Percentiles rank a stretch among this genome's conserved stretches.
phyloP scores from a whole-genome alignment of 2,888 invertebrate genomes.

The Drosophila koepferae region DNA sequence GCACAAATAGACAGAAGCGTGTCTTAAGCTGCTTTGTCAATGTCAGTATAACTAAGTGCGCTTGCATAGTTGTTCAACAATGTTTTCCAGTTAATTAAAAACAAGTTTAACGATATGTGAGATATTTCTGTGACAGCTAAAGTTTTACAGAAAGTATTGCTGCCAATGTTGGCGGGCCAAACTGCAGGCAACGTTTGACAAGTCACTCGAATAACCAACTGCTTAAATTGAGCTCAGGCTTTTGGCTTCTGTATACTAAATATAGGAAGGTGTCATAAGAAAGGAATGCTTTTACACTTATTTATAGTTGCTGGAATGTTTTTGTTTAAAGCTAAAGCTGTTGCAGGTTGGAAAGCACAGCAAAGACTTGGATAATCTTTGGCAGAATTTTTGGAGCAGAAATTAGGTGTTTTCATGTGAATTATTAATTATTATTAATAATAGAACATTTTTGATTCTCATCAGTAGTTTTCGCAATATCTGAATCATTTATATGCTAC shows the following conservation, averaged over 20 bases:
- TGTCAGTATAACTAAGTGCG: conserved; percentile 38
- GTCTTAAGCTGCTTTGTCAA: conserved; percentile 58
- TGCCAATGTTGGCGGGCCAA: background rate
- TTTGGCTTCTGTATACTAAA: background rate
- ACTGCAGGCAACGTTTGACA: background rate
- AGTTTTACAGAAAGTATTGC: background rate
- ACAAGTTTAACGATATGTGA: conserved; percentile 42
- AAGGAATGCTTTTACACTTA: background rate
- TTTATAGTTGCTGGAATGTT: background rate
- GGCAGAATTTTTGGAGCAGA: background rate
- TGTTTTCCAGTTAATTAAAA: conserved; percentile 59
- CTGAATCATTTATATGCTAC: background rate
- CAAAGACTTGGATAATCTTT: background rate
- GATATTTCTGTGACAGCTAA: conserved; percentile 17
- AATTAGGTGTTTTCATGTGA: background rate
- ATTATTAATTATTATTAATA: too few relatives aligned
- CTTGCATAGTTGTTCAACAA: conserved; percentile 27
- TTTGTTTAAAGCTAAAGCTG: background rate
- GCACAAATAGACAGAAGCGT: conserved; percentile 60
- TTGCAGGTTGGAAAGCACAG: background rate
- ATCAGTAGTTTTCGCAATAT: too few relatives aligned
- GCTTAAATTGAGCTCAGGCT: background rate
- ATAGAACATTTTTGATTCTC: too few relatives aligned
- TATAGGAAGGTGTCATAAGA: background rate
- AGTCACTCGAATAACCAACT: background rate